Percentiles rank a stretch among this genome's conserved stretches.
Evolutionary conservation across 2,797 vertebrate species (phyloP).

Genomic region (Enteromius argenteus): DNA sequence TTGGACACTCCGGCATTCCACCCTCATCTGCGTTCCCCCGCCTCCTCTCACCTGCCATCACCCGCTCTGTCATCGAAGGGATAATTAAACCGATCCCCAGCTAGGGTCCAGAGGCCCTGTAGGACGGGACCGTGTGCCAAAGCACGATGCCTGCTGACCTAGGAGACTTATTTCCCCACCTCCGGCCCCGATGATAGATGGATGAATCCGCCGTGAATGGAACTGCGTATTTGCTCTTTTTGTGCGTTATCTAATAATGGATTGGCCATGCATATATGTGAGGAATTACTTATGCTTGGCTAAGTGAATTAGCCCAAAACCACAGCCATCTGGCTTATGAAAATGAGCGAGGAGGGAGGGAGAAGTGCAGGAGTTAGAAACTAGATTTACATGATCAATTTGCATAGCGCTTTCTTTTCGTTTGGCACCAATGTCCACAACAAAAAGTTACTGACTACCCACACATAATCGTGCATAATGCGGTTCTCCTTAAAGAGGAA

Average conservation of each 20-base stretch:
- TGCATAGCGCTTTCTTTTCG: slow-evolving; percentile 67
- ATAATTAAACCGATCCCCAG: slow-evolving; percentile 78
- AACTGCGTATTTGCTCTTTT: slow-evolving; percentile 56
- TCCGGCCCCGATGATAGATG: slow-evolving; percentile 71
- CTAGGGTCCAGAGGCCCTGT: slow-evolving; percentile 65
- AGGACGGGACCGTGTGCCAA: slow-evolving; percentile 56
- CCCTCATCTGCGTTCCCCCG: slow-evolving; percentile 52
- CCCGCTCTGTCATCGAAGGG: slow-evolving; percentile 72
- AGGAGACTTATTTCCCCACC: slow-evolving; percentile 67
- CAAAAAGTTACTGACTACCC: slow-evolving; percentile 74
- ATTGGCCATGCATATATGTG: slow-evolving; percentile 69
- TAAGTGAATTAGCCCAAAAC: slow-evolving; percentile 77
- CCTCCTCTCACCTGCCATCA: slow-evolving; percentile 42
- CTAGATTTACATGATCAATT: slow-evolving; percentile 72
- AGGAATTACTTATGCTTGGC: slow-evolving; percentile 73
- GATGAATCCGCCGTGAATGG: slow-evolving; percentile 63
- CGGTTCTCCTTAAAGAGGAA: slow-evolving; percentile 51
- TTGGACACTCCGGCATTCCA: slow-evolving; percentile 70
- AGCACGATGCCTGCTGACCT: slow-evolving; percentile 63
- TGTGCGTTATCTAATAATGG: slow-evolving; percentile 67
- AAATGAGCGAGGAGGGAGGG: slow-evolving; percentile 48
- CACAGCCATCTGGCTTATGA: slow-evolving; percentile 77
- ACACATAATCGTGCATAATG: slow-evolving; percentile 72
- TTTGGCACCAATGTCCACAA: slow-evolving; percentile 69
- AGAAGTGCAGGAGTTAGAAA: slow-evolving; percentile 46